Evolutionary conservation across 2,888 invertebrate species (phyloP).

Genomic region (Cheilosia vulpina): DNA sequence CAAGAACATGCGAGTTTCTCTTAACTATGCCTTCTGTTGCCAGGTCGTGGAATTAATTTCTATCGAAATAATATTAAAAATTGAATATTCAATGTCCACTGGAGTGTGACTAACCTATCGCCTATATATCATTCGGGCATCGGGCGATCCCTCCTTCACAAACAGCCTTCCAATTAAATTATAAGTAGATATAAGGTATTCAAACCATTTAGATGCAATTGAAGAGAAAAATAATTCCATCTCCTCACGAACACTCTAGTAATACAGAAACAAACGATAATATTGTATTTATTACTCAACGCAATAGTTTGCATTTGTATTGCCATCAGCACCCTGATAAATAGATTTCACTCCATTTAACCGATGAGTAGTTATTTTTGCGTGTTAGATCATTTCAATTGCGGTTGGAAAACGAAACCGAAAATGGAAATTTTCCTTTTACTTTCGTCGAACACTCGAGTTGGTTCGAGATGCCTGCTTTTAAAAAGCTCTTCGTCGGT

Average conservation of each 20-base stretch:
- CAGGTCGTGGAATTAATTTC: no score
- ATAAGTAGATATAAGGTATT: not conserved
- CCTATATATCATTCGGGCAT: not conserved
- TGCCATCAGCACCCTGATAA: slow-evolving; percentile 16
- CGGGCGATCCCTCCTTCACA: not conserved
- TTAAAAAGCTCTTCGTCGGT: slow-evolving; percentile 3
- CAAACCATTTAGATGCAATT: not conserved
- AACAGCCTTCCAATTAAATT: not conserved
- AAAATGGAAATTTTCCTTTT: slow-evolving; percentile 56
- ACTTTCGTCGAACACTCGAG: slow-evolving; percentile 49
- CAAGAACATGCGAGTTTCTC: no score
- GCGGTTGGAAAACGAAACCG: slow-evolving; percentile 51
- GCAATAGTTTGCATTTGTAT: slow-evolving; percentile 9
- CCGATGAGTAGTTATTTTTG: slow-evolving; percentile 6
- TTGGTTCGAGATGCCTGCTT: slow-evolving; percentile 4
- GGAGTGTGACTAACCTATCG: not conserved
- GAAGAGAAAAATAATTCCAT: not conserved
- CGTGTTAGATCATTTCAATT: slow-evolving; percentile 20
- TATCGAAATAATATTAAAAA: no score
- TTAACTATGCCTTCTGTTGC: no score
- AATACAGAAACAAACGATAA: not conserved
- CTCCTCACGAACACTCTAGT: not conserved
- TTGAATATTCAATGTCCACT: not conserved
- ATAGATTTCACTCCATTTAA: slow-evolving; percentile 46
- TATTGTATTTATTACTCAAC: slow-evolving; percentile 13